Evolutionary conservation across 1,140 invertebrate genomes (phyloP).

Genomic region (Drosophila kepulauana): DNA sequence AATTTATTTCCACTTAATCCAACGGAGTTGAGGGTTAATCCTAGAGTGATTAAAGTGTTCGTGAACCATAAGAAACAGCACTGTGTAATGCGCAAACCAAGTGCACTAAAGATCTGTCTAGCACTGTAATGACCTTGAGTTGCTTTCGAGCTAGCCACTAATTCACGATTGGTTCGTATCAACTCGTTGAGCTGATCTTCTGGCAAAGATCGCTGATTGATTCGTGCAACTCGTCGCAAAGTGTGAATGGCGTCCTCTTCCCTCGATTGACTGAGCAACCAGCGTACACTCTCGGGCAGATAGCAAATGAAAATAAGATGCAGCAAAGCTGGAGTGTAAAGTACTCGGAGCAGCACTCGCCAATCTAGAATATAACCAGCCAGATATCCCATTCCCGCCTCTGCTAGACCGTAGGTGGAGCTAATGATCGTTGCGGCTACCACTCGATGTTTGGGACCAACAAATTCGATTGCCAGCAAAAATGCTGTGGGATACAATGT

Average conservation of each 20-base stretch:
- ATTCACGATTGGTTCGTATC: conserved; percentile 68
- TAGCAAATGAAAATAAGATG: conserved; percentile 87
- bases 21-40: conserved; percentile 91
- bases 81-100: conserved; percentile 87
- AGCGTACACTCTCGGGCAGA: conserved; percentile 89
- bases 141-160: conserved; percentile 46
- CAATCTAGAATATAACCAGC: conserved; percentile 90
- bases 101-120: conserved; percentile 80
- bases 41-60: conserved; percentile 91
- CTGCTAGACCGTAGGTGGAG: conserved; percentile 90
- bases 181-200: conserved; percentile 86
- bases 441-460: conserved; percentile 90
- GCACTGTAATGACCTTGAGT: conserved; percentile 81
- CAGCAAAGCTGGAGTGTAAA: conserved; percentile 89
- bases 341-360: conserved; percentile 88
- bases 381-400: conserved; percentile 88
- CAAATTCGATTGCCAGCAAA: conserved; percentile 90
- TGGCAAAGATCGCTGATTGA: conserved; percentile 88
- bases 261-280: conserved; percentile 90
- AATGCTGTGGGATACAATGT: conserved; percentile 88
- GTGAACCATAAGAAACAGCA: conserved; percentile 90
- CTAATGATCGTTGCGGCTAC: conserved; percentile 90
- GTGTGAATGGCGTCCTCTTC: conserved; percentile 87
- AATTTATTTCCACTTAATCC: conserved; percentile 90
- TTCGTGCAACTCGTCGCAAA: conserved; percentile 87